phyloP scores from a whole-genome alignment of 2,888 invertebrate species.

The Drosophila meridionalis region DNA sequence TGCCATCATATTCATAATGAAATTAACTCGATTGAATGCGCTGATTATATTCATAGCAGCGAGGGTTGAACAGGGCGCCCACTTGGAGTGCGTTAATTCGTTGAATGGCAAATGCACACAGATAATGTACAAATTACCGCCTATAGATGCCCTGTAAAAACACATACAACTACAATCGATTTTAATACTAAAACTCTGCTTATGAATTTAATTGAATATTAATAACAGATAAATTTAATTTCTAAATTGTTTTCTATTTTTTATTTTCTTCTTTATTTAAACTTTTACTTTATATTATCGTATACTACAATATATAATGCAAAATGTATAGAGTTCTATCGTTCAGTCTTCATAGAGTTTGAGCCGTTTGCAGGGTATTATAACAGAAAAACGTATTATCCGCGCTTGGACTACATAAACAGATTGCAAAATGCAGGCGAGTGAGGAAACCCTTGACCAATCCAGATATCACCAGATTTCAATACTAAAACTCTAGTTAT shows the following conservation, averaged over 20 bases:
- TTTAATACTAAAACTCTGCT: not conserved
- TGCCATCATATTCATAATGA: conserved; percentile 69
- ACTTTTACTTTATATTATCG: not conserved
- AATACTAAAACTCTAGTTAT: not conserved
- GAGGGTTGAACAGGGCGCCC: conserved; percentile 15
- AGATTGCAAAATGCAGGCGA: too few species aligned
- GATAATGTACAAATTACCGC: not conserved
- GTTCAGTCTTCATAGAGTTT: too few species aligned
- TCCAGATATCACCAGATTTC: not conserved
- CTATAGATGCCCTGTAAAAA: conserved; percentile 22
- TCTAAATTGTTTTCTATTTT: not conserved
- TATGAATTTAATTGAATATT: too few species aligned
- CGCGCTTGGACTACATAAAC: too few species aligned
- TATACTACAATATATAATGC: too few species aligned
- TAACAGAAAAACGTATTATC: too few species aligned
- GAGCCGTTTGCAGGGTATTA: too few species aligned
- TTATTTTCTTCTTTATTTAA: not conserved
- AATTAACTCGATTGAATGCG: conserved; percentile 80
- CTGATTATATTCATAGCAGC: conserved; percentile 77
- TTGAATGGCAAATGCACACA: not conserved
- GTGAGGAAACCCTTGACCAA: too few species aligned
- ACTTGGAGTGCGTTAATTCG: conserved; percentile 53
- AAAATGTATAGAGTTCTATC: too few species aligned
- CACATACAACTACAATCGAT: not conserved
- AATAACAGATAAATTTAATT: not conserved